Conservation (phyloP, 2,797 vertebrate genomes). For the Cyprinodon diabolis region DNA sequence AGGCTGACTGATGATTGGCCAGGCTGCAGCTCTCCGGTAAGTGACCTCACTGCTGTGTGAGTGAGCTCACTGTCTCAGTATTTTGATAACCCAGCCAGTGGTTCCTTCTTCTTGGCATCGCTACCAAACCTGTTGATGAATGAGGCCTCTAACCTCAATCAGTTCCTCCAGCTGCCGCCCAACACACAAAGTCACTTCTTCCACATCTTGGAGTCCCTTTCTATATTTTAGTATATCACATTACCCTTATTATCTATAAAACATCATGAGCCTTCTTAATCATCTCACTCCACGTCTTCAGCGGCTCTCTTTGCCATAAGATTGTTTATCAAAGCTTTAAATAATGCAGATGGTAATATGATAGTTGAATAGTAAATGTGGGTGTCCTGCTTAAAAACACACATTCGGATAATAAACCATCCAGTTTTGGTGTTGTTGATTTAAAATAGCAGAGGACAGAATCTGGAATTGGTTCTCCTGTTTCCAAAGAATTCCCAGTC, state of each 20-base stretch:
- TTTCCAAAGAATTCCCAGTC: conserved; percentile 62
- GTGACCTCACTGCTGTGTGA: conserved; percentile 75
- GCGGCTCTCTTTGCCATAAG: conserved; percentile 51
- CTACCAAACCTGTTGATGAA: conserved; percentile 56
- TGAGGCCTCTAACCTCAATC: conserved; percentile 15
- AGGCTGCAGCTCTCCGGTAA: conserved; percentile 68
- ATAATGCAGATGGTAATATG: conserved; percentile 81
- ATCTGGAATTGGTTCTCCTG: conserved; percentile 54
- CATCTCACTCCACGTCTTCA: conserved; percentile 30
- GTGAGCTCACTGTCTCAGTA: conserved; percentile 77
- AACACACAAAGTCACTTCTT: background rate
- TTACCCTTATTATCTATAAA: conserved; percentile 15
- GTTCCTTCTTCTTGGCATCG: conserved; percentile 38
- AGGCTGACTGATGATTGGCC: conserved; percentile 77
- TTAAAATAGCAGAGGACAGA: conserved; percentile 39
- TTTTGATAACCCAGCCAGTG: conserved; percentile 69
- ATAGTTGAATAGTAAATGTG: conserved; percentile 74
- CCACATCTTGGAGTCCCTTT: conserved; percentile 5
- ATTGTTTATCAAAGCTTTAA: conserved; percentile 76
- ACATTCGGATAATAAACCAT: conserved; percentile 27
- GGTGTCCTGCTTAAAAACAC: conserved; percentile 67
- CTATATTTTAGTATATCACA: conserved; percentile 1
- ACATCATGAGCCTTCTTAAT: conserved; percentile 26
- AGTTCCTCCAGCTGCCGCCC: conserved; percentile 20
- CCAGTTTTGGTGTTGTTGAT: conserved; percentile 37